Percentiles rank a stretch among this genome's conserved stretches.
Evolutionary conservation across 2,888 invertebrate genomes (phyloP).

Genomic region (Pristionchus mayeri): DNA sequence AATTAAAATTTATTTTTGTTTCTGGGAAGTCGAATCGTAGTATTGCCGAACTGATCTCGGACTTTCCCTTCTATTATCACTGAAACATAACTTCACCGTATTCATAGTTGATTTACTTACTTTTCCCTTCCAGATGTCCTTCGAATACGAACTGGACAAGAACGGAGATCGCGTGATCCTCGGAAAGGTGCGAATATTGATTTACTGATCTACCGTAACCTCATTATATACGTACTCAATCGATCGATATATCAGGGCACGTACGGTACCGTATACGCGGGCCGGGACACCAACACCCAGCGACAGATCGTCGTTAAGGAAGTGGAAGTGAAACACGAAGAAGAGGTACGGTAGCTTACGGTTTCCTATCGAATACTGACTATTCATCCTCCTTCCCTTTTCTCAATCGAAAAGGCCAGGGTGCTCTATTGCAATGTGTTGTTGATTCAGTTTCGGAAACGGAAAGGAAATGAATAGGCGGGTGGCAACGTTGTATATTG

Average conservation of each 20-base stretch:
- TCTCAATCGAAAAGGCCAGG: background rate
- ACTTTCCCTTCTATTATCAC: too few species aligned
- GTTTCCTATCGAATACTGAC: background rate
- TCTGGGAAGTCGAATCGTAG: too few species aligned
- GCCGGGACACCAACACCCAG: slow-evolving; percentile 70
- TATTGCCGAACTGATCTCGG: too few species aligned
- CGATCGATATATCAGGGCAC: slow-evolving; percentile 85
- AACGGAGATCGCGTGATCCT: slow-evolving; percentile 83
- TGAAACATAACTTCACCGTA: too few species aligned
- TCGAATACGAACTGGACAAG: slow-evolving; percentile 96
- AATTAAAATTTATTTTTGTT: too few species aligned
- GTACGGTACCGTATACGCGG: slow-evolving; percentile 93
- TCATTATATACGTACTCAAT: slow-evolving; percentile 52
- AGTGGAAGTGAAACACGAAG: slow-evolving; percentile 94
- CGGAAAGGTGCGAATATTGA: slow-evolving; percentile 80
- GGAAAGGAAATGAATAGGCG: background rate
- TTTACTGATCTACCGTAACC: background rate
- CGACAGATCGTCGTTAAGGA: slow-evolving; percentile 95
- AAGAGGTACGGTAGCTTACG: slow-evolving; percentile 79
- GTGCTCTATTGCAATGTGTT: slow-evolving; percentile 7
- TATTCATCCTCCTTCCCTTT: background rate
- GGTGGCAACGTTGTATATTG: background rate
- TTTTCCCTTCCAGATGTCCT: slow-evolving; percentile 76
- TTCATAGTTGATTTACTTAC: too few species aligned
- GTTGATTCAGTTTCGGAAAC: background rate